A percentile compares a stretch with the other conserved stretches of the same genome.
These are phyloP conservation scores for Epistrophe grossulariae DNA, from an alignment of 2,888 invertebrate genomes.

Conservation along the genomic window DNA sequence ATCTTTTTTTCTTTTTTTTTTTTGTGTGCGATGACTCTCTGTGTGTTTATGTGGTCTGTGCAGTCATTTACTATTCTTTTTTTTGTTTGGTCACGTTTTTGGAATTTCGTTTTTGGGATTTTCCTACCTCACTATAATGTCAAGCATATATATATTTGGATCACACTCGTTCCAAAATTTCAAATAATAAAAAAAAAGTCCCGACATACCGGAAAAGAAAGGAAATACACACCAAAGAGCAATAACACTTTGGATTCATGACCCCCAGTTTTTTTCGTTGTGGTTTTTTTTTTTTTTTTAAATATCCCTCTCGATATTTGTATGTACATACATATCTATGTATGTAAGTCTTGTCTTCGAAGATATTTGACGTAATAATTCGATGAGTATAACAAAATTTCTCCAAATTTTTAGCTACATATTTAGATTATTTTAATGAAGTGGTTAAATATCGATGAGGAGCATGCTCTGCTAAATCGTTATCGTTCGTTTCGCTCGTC, in stretches of 20 bases:
- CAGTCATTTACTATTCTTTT: conserved; percentile 28
- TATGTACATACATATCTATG: not conserved
- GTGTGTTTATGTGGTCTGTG: not conserved
- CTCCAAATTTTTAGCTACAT: conserved; percentile 40
- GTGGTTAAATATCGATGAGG: conserved; percentile 43
- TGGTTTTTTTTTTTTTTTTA: not conserved
- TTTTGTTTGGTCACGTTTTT: conserved; percentile 30
- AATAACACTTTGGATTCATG: conserved; percentile 66
- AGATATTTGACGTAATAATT: conserved; percentile 6
- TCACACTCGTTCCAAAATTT: not conserved
- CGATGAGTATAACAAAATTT: conserved; percentile 33
- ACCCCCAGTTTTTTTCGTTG: conserved; percentile 39
- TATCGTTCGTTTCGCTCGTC: conserved; percentile 18
- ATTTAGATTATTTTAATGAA: conserved; percentile 21
- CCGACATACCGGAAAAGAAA: not conserved
- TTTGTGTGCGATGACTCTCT: conserved; percentile 16
- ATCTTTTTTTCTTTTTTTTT: conserved; percentile 41
- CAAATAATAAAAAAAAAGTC: conserved; percentile 1
- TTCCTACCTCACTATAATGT: conserved; percentile 22
- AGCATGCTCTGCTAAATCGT: conserved; percentile 25
- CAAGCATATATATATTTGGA: not conserved
- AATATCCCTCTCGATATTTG: not conserved
- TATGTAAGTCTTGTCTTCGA: not conserved
- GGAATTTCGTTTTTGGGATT: conserved; percentile 51
- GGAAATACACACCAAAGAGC: conserved; percentile 50